Evolutionary conservation across 2,113 vertebrate species (phyloP), one percentile per base, ranked within the genome.

Genomic region (Empidonax alnorum): DNA sequence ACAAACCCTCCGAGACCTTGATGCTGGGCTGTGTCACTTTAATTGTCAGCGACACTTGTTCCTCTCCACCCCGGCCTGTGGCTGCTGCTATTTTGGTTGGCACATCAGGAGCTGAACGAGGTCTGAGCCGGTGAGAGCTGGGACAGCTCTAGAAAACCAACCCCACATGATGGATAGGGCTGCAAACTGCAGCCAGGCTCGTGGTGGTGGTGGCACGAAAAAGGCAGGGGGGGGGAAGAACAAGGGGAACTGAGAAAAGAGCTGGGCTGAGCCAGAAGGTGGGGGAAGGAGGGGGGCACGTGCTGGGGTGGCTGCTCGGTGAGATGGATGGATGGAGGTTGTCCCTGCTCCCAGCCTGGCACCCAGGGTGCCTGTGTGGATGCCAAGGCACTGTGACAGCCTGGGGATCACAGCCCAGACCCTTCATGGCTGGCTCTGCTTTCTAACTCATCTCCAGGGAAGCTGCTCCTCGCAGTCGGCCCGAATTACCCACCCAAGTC

Each of bases 291-390:
- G 74, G 5, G 20, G 39, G 50, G 50, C 55, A 44, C 0, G 14
- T 20, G 61, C 7, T 0, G 1, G 74, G 50, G 37, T 1, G 7
- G 39, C 61, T 0, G 0, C 25, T 9, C 1, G 0, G 66, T 0
- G 9, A 56, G 77, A 52, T 1, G 13, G 53, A 17, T 1, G 12
- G 53, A 20, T 0, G 3, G 69, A 41, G 5, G 13, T 61, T 66
- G 84, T 18, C 44, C 15, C 65, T 41, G 59, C 59, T 65, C 28
- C 84, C 5, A 5, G 44, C 35, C 56, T 52, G 53, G 68, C 10
- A 49, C 53, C 61, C 0, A 0, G 27, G 46, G 50, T 47, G 47
- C 47, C 47, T 47, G 22, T 47, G 47, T 47, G 28, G 91, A 19
- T 75, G 77, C 59, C 53, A 33, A 31, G 28, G 66, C 65, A 55